A percentile compares a stretch with the other conserved stretches of the same genome.
Conservation (phyloP, 2,113 vertebrate species). For the Verasper variegatus region DNA sequence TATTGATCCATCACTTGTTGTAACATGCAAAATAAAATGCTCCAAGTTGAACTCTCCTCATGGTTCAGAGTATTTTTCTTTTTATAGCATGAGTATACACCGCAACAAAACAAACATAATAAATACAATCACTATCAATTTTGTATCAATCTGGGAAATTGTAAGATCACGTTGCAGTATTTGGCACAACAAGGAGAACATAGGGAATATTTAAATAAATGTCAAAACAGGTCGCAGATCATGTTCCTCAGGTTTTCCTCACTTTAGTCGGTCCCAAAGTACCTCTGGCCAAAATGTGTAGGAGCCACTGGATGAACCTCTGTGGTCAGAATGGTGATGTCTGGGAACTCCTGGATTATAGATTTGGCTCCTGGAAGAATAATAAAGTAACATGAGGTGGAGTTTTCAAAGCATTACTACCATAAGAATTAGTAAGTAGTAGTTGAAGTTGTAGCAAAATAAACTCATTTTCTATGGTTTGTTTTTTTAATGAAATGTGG, state of each 20-base stretch:
- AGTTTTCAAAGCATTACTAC: background rate
- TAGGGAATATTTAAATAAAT: conserved; percentile 46
- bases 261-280: conserved; percentile 93
- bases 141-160: conserved; percentile 35
- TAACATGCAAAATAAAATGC: conserved; percentile 75
- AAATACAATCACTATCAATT: conserved; percentile 42
- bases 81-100: conserved; percentile 25
- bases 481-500: background rate
- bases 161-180: conserved; percentile 31
- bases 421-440: too few relatives aligned
- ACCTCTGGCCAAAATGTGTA: conserved; percentile 97
- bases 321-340: conserved; percentile 96
- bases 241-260: conserved; percentile 42
- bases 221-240: conserved; percentile 21
- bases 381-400: background rate
- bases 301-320: conserved; percentile 96
- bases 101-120: conserved; percentile 42
- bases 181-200: conserved; percentile 68
- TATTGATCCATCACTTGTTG: conserved; percentile 65
- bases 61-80: background rate
- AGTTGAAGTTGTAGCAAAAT: too few relatives aligned
- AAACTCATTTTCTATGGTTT: background rate
- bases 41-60: conserved; percentile 38
- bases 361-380: conserved; percentile 90
- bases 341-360: conserved; percentile 97